Conservation (phyloP, 2,888 invertebrate genomes). For the Drosophila cracens region DNA sequence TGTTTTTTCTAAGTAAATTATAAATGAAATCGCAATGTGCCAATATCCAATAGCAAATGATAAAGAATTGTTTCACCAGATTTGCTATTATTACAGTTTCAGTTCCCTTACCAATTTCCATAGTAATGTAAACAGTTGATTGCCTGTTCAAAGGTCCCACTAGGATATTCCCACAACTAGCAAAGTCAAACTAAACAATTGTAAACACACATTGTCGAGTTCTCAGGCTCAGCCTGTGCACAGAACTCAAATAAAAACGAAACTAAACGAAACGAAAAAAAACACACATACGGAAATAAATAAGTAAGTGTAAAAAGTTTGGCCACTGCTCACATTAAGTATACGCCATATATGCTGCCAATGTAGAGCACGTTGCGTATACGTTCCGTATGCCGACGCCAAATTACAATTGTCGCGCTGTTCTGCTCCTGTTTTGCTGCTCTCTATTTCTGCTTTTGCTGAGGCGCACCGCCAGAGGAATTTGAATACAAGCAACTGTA, state of each 20-base stretch:
- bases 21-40: background rate
- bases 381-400: conserved; percentile 38
- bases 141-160: conserved; percentile 42
- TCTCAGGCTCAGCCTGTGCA: conserved; percentile 4
- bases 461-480: conserved; percentile 50
- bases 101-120: conserved; percentile 29
- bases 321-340: conserved; percentile 62
- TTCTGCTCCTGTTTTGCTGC: conserved; percentile 2
- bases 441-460: background rate
- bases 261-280: background rate
- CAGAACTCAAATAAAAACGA: background rate
- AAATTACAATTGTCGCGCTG: conserved; percentile 46
- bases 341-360: conserved; percentile 46
- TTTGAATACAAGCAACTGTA: conserved; percentile 71
- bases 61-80: too few relatives aligned
- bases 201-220: conserved; percentile 5
- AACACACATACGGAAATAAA: conserved; percentile 12
- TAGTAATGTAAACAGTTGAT: conserved; percentile 34
- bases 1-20: background rate
- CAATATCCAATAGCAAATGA: too few relatives aligned
- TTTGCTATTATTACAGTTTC: background rate
- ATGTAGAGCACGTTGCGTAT: conserved; percentile 30
- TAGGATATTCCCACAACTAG: conserved; percentile 12
- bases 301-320: conserved; percentile 40
- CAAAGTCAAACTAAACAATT: conserved; percentile 28